Conservation (phyloP, 2,797 vertebrate genomes). For the Hippopotamyrus pictus region DNA sequence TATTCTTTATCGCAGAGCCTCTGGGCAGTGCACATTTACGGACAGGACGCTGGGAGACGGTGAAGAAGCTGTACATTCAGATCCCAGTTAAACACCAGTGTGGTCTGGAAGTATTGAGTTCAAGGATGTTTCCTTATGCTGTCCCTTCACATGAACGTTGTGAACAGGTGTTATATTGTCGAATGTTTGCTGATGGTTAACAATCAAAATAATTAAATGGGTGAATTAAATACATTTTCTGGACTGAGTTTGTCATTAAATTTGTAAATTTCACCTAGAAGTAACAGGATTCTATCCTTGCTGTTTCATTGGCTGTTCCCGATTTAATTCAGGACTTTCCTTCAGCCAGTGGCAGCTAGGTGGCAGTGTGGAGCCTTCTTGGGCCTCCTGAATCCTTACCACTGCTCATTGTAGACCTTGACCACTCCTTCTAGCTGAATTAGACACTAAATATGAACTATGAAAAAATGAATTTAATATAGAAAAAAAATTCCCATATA, state of each 20-base stretch:
- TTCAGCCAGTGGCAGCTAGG: not conserved
- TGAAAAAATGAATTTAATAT: not conserved
- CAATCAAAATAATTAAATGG: not conserved
- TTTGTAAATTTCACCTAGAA: not conserved
- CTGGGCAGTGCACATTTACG: conserved; percentile 27
- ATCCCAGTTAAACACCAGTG: not conserved
- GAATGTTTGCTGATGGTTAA: not conserved
- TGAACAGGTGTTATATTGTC: not conserved
- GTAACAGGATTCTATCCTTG: not conserved
- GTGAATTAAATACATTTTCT: not conserved
- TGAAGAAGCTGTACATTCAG: not conserved
- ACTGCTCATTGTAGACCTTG: not conserved
- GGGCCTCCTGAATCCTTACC: not conserved
- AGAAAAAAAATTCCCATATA: not conserved
- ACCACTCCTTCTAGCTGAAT: not conserved
- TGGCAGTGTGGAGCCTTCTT: not conserved
- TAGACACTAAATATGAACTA: not conserved
- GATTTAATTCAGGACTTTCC: not conserved
- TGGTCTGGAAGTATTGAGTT: not conserved
- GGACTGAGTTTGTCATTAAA: not conserved
- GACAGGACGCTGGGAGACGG: not conserved
- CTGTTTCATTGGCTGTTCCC: not conserved
- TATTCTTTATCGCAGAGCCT: conserved; percentile 61
- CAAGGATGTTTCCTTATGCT: not conserved
- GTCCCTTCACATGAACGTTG: not conserved